Conservation (phyloP, 2,888 invertebrate genomes). For the Sinohyriopsis cumingii region DNA sequence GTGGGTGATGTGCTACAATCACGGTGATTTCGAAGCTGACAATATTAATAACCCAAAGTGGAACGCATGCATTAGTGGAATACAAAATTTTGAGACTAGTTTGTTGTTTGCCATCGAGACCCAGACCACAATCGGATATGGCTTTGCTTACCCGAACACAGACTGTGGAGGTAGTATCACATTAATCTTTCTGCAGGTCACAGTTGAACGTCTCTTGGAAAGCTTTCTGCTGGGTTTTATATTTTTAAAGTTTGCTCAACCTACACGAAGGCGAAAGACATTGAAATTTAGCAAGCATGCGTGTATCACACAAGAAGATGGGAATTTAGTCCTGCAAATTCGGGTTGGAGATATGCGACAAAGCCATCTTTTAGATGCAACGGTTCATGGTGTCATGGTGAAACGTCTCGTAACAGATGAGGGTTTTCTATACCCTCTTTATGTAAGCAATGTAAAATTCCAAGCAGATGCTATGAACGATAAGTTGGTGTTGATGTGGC, state of each 20-base stretch:
- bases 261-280: constrained; percentile 92
- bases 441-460: constrained; percentile 91
- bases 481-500: constrained; percentile 97
- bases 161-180: constrained; percentile 93
- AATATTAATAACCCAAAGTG: constrained; percentile 53
- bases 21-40: constrained; percentile 69
- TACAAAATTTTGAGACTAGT: constrained; percentile 90
- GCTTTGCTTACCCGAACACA: constrained; percentile 87
- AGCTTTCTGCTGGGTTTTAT: constrained; percentile 84
- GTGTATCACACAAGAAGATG: constrained; percentile 81
- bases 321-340: constrained; percentile 61
- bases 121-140: constrained; percentile 96
- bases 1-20: constrained; percentile 67
- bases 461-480: constrained; percentile 93
- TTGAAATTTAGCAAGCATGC: constrained; percentile 92
- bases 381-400: constrained; percentile 56
- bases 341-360: constrained; percentile 71
- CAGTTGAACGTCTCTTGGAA: constrained; percentile 84
- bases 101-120: constrained; percentile 97
- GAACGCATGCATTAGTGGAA: constrained; percentile 77
- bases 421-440: constrained; percentile 71
- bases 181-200: constrained; percentile 91
- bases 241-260: constrained; percentile 94
- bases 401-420: constrained; percentile 52
- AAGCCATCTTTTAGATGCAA: constrained; percentile 78